Conservation (phyloP, 2,888 invertebrate genomes). For the Tetanocera ferruginea region DNA sequence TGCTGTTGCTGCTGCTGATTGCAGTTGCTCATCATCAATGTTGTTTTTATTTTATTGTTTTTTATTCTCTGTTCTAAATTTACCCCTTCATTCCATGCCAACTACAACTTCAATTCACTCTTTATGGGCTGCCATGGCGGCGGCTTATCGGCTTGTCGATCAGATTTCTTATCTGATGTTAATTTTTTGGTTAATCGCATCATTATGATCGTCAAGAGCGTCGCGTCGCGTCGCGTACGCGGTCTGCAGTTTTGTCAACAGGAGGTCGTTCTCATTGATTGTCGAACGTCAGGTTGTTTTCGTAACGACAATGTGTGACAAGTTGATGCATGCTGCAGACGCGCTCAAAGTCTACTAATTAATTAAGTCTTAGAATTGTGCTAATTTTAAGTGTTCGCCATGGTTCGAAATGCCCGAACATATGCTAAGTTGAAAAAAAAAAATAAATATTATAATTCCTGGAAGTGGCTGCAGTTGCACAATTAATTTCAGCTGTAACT, state of each 20-base stretch:
- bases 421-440: no score
- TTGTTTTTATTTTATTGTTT: constrained; percentile 4
- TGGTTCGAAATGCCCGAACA: no score
- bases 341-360: background rate
- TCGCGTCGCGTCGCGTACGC: background rate
- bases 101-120: background rate
- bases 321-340: background rate
- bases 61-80: background rate
- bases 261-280: background rate
- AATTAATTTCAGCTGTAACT: no score
- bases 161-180: constrained; percentile 62
- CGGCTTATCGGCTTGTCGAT: constrained; percentile 63
- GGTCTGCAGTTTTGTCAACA: constrained; percentile 4
- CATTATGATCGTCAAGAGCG: constrained; percentile 54
- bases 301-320: background rate
- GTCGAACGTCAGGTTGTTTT: background rate
- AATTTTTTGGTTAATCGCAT: constrained; percentile 65
- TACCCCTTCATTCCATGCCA: background rate
- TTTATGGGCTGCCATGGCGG: constrained; percentile 20
- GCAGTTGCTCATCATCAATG: constrained; percentile 24
- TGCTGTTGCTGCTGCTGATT: constrained; percentile 28
- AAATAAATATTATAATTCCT: no score
- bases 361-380: background rate
- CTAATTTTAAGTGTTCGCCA: background rate
- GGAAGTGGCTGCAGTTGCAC: no score